Conservation (phyloP, 2,888 invertebrate genomes). For the Leptinotarsa haldemani region DNA sequence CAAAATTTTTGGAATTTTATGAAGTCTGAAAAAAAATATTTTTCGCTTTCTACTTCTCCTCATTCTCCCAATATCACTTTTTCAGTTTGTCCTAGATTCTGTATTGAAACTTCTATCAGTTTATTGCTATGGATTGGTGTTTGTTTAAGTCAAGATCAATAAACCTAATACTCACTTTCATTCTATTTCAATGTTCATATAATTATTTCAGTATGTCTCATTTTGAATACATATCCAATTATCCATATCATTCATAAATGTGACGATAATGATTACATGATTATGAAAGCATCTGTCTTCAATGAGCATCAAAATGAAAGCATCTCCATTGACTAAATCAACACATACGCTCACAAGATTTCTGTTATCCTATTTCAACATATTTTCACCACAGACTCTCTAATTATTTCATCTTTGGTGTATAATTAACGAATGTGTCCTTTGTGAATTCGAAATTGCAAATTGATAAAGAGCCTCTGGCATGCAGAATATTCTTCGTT, state of each 20-base stretch:
- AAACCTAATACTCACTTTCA: too few species aligned
- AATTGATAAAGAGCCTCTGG: slow-evolving; percentile 10
- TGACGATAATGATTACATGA: not conserved
- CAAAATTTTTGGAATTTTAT: too few species aligned
- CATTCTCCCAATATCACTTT: too few species aligned
- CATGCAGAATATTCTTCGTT: slow-evolving; percentile 17
- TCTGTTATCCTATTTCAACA: not conserved
- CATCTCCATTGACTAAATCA: not conserved
- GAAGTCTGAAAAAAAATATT: too few species aligned
- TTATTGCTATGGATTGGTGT: too few species aligned
- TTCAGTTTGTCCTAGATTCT: too few species aligned
- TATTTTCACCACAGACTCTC: not conserved
- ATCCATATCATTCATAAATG: not conserved
- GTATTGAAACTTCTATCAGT: too few species aligned
- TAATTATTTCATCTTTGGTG: slow-evolving; percentile 19
- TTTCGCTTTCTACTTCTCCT: too few species aligned
- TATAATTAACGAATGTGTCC: slow-evolving; percentile 20
- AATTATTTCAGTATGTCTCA: not conserved
- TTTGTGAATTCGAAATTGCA: slow-evolving; percentile 15
- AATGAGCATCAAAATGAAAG: not conserved
- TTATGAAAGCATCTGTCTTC: not conserved
- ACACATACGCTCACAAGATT: not conserved
- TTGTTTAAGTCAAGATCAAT: too few species aligned
- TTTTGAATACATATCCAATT: not conserved
- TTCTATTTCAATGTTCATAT: not conserved